Conservation (phyloP, 2,888 invertebrate genomes). For the Tetragnatha montana region DNA sequence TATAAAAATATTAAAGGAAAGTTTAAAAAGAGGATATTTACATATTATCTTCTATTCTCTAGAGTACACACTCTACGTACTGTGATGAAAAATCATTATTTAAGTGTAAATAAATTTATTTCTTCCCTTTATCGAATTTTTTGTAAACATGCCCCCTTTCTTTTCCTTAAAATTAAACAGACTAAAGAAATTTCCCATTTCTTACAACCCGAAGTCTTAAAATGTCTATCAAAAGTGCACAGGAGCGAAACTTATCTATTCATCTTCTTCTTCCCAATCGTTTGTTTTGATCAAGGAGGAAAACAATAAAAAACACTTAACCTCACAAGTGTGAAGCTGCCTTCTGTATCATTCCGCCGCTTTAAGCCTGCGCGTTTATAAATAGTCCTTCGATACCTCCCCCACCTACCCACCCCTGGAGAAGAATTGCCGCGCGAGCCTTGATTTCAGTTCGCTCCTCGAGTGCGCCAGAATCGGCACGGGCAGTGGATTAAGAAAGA, state of each 20-base stretch:
- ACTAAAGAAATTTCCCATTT: no score
- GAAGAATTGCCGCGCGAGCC: slow-evolving; percentile 19
- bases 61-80: no score
- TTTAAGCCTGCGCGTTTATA: slow-evolving; percentile 48
- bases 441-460: slow-evolving; percentile 26
- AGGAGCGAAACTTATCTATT: neutral
- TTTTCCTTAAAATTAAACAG: no score
- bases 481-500: slow-evolving; percentile 19
- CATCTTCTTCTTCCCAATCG: neutral
- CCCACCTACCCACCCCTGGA: neutral
- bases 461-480: slow-evolving; percentile 19
- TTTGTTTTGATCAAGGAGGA: slow-evolving; percentile 47
- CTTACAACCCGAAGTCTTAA: neutral
- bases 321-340: neutral
- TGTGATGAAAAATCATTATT: no score
- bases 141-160: no score
- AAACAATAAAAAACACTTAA: slow-evolving; percentile 34
- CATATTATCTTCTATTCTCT: no score
- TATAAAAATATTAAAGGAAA: no score
- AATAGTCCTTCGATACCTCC: slow-evolving; percentile 30
- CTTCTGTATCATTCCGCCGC: slow-evolving; percentile 37
- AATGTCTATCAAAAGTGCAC: neutral
- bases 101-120: no score
- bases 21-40: no score
- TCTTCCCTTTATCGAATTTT: no score